Percentiles rank a stretch among this genome's conserved stretches.
These are phyloP conservation scores for Marronus borbonicus DNA, from an alignment of 2,888 invertebrate species.

Conservation along the genomic window DNA sequence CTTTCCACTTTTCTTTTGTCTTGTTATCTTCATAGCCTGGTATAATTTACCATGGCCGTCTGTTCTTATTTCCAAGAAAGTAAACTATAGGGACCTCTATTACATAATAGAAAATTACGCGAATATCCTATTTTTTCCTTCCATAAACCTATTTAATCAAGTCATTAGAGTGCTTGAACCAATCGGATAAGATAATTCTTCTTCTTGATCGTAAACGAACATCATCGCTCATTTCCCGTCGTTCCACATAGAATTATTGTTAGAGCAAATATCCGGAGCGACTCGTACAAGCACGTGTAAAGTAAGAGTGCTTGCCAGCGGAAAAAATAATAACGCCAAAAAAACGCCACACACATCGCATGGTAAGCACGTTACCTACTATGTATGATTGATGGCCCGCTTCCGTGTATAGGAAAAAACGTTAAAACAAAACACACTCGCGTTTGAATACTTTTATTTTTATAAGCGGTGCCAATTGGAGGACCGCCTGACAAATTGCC, in stretches of 20 bases:
- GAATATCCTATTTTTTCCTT: too few relatives aligned
- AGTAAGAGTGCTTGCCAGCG: slow-evolving; percentile 13
- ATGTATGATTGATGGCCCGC: slow-evolving; percentile 42
- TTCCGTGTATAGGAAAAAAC: slow-evolving; percentile 38
- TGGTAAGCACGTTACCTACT: slow-evolving; percentile 13
- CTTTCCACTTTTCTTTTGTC: too few relatives aligned
- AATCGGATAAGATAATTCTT: slow-evolving; percentile 3
- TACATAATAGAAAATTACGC: too few relatives aligned
- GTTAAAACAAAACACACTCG: slow-evolving; percentile 25
- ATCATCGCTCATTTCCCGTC: slow-evolving; percentile 20
- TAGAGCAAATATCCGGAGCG: slow-evolving; percentile 6
- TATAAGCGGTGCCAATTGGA: slow-evolving; percentile 38
- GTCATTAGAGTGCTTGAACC: too few relatives aligned
- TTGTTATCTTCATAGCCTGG: too few relatives aligned
- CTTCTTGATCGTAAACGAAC: neutral
- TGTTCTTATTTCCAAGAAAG: too few relatives aligned
- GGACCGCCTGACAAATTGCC: slow-evolving; percentile 45
- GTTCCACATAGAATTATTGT: neutral
- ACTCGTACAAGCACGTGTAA: slow-evolving; percentile 1
- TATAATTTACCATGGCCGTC: too few relatives aligned
- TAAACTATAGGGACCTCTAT: too few relatives aligned
- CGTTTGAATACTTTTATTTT: slow-evolving; percentile 45
- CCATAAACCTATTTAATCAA: too few relatives aligned
- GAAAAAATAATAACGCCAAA: neutral
- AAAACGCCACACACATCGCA: slow-evolving; percentile 22